Conservation (phyloP, 2,113 vertebrate genomes). For the Lates calcarifer region DNA sequence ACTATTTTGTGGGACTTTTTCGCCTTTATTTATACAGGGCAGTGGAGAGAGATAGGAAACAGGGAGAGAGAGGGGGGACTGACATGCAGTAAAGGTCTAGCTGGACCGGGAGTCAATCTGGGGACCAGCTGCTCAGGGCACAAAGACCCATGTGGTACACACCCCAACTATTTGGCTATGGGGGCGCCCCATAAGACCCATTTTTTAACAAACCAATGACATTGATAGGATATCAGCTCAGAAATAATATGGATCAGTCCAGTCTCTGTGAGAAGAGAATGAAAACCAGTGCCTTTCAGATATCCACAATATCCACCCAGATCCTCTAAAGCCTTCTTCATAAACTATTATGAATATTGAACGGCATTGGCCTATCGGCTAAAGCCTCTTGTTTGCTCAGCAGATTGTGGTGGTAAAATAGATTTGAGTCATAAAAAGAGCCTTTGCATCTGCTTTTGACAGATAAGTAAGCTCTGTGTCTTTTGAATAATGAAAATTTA, state of each 20-base stretch:
- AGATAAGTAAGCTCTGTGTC: slow-evolving; percentile 23
- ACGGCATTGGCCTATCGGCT: slow-evolving; percentile 17
- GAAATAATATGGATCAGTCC: background rate
- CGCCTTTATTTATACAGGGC: too few species aligned
- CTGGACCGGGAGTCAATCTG: too few species aligned
- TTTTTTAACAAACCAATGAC: slow-evolving; percentile 3
- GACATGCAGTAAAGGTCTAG: too few species aligned
- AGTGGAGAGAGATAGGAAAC: too few species aligned
- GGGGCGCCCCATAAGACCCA: too few species aligned
- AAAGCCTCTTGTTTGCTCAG: slow-evolving; percentile 64
- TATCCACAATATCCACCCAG: slow-evolving; percentile 44
- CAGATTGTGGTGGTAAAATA: slow-evolving; percentile 60
- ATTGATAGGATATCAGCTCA: background rate
- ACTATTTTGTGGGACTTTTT: too few species aligned
- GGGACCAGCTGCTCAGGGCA: too few species aligned
- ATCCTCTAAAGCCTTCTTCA: slow-evolving; percentile 60
- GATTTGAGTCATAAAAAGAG: slow-evolving; percentile 45
- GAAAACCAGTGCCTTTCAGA: slow-evolving; percentile 26
- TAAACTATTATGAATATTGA: slow-evolving; percentile 65
- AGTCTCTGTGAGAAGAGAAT: background rate
- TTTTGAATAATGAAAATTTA: slow-evolving; percentile 27
- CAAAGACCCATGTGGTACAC: too few species aligned
- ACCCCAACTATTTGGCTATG: too few species aligned
- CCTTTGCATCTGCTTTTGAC: slow-evolving; percentile 30
- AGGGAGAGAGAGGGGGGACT: too few species aligned